Evolutionary conservation across 2,797 vertebrate genomes (phyloP).

Genomic region (Selene dorsalis): DNA sequence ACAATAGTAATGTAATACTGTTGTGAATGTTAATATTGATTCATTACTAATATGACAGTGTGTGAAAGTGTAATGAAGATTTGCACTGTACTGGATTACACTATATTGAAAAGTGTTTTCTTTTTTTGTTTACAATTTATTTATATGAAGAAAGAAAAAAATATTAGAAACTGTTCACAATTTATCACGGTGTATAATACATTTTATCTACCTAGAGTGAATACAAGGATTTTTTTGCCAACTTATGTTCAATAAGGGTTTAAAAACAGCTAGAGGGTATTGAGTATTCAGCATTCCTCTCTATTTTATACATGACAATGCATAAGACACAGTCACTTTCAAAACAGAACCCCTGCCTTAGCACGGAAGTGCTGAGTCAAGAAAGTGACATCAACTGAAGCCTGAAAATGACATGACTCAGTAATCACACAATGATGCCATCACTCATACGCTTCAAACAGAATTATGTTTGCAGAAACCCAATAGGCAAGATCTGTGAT

Average conservation of each 20-base stretch:
- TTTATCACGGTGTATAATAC: constrained; percentile 1
- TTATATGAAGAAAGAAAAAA: background rate
- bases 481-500: constrained; percentile 32
- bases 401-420: constrained; percentile 47
- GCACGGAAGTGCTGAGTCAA: constrained; percentile 45
- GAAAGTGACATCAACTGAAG: constrained; percentile 40
- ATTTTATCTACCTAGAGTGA: constrained; percentile 1
- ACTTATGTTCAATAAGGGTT: constrained; percentile 28
- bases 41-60: background rate
- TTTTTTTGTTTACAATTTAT: background rate
- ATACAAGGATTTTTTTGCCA: constrained; percentile 2
- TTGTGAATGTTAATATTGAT: background rate
- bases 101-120: constrained; percentile 10
- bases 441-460: constrained; percentile 21
- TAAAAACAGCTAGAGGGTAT: constrained; percentile 16
- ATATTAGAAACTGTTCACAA: background rate
- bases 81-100: background rate
- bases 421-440: constrained; percentile 46
- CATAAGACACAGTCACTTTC: constrained; percentile 34
- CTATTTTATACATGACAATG: constrained; percentile 16
- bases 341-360: constrained; percentile 44
- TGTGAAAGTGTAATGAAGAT: background rate
- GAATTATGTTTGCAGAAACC: constrained; percentile 45
- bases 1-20: constrained; percentile 3
- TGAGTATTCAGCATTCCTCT: constrained; percentile 22